phyloP scores from a whole-genome alignment of 2,888 invertebrate species.

The Drosophila mercatorum region DNA sequence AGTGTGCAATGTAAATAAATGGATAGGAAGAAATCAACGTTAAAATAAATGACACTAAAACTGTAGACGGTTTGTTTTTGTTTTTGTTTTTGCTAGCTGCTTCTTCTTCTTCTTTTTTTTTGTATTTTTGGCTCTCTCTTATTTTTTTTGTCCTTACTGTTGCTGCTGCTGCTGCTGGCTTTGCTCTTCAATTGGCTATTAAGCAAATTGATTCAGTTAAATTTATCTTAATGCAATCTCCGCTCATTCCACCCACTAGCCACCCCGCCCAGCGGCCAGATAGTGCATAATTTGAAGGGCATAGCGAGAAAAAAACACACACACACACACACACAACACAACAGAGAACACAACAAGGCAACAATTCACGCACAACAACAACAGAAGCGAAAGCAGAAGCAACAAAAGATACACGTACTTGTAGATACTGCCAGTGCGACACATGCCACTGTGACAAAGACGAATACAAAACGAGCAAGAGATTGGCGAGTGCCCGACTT shows the following conservation, averaged over 20 bases:
- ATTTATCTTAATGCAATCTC: slow-evolving; percentile 84
- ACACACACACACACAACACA: background rate
- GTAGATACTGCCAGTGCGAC: slow-evolving; percentile 53
- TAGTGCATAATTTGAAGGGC: slow-evolving; percentile 80
- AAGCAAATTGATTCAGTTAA: slow-evolving; percentile 84
- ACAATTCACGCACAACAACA: slow-evolving; percentile 78
- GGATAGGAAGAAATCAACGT: slow-evolving; percentile 82
- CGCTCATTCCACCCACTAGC: slow-evolving; percentile 59
- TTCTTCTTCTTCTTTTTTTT: slow-evolving; percentile 9
- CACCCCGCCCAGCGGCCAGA: slow-evolving; percentile 41
- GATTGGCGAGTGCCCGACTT: background rate
- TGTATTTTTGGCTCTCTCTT: slow-evolving; percentile 7
- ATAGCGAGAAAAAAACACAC: slow-evolving; percentile 61
- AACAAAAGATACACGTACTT: slow-evolving; percentile 55
- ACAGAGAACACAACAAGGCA: slow-evolving; percentile 58
- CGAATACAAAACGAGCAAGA: slow-evolving; percentile 2
- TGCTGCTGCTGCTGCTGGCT: slow-evolving; percentile 56
- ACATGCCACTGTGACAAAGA: slow-evolving; percentile 56
- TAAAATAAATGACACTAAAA: slow-evolving; percentile 82
- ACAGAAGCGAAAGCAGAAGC: slow-evolving; percentile 21
- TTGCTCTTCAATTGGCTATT: slow-evolving; percentile 83
- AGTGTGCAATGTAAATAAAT: slow-evolving; percentile 81
- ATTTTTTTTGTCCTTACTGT: slow-evolving; percentile 21
- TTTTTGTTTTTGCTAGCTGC: slow-evolving; percentile 3
- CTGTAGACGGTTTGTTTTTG: slow-evolving; percentile 66